Percentiles rank a stretch among this genome's conserved stretches.
Evolutionary conservation across 2,113 vertebrate genomes (phyloP).

Genomic region (Phaethornis superciliosus): DNA sequence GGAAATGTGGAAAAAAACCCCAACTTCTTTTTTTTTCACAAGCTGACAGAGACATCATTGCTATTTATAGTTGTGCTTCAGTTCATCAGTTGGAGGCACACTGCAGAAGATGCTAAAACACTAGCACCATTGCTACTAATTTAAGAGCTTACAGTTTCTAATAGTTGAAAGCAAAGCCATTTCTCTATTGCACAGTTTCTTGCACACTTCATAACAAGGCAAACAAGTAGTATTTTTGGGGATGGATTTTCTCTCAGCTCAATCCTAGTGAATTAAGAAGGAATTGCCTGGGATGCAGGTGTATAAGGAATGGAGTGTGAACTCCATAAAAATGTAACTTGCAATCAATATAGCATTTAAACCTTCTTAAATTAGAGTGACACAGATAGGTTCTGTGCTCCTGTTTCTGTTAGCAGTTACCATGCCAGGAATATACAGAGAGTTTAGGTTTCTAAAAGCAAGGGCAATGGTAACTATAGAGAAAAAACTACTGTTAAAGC

Average conservation of each 20-base stretch:
- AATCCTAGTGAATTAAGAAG: not conserved
- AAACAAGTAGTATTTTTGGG: not conserved
- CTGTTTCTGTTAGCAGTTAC: not conserved
- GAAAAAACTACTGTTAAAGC: not conserved
- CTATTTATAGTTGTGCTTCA: constrained; percentile 62
- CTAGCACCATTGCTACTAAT: constrained; percentile 19
- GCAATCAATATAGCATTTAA: constrained; percentile 35
- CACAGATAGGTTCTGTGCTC: not conserved
- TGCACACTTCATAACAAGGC: not conserved
- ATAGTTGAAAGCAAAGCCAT: constrained; percentile 33
- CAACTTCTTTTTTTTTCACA: constrained; percentile 40
- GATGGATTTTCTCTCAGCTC: constrained; percentile 24
- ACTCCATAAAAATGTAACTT: constrained; percentile 21
- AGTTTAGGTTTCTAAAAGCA: constrained; percentile 8
- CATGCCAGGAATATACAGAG: not conserved
- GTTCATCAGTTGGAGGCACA: constrained; percentile 40
- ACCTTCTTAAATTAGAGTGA: constrained; percentile 25
- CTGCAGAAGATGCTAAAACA: constrained; percentile 30
- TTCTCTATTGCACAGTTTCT: not conserved
- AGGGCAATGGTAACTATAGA: not conserved
- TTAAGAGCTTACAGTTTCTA: constrained; percentile 37
- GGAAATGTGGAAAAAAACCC: not conserved
- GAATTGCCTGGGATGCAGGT: constrained; percentile 3
- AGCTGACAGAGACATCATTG: constrained; percentile 39
- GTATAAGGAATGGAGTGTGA: constrained; percentile 3